Percentiles rank a stretch among this genome's conserved stretches.
Conservation (phyloP, 1,140 invertebrate genomes). For the Bombus breviceps region DNA sequence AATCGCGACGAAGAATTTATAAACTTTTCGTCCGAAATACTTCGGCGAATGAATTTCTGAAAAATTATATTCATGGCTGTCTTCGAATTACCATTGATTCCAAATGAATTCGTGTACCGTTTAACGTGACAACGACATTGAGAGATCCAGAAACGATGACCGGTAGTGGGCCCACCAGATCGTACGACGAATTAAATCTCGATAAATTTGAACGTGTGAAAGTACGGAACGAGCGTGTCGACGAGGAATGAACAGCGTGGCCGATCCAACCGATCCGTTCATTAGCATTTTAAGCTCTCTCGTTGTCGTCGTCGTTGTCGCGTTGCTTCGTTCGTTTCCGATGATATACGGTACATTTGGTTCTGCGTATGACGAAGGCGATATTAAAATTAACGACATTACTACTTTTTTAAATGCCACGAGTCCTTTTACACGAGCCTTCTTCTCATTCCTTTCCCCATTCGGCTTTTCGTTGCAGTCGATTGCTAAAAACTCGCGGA, state of each 20-base stretch:
- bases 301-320: conserved; percentile 17
- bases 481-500: conserved; percentile 8
- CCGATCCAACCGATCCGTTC: conserved; percentile 17
- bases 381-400: conserved; percentile 20
- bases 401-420: conserved; percentile 9
- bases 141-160: conserved; percentile 34
- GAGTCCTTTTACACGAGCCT: not conserved
- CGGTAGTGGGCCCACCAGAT: conserved; percentile 44
- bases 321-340: conserved; percentile 34
- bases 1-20: not conserved
- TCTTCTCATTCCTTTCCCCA: not conserved
- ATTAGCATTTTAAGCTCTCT: conserved; percentile 52
- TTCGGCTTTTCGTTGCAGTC: not conserved
- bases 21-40: too few species aligned
- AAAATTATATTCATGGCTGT: not conserved
- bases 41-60: conserved; percentile 6
- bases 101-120: not conserved
- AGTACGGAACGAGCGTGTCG: conserved; percentile 51
- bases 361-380: not conserved
- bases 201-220: conserved; percentile 55
- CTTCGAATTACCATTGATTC: not conserved
- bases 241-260: conserved; percentile 21
- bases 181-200: conserved; percentile 50
- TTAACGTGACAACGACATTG: conserved; percentile 19
- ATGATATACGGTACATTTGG: conserved; percentile 28